These are phyloP conservation scores for Coleophora deauratella DNA, from an alignment of 2,888 invertebrate species.

Conservation along the genomic window DNA sequence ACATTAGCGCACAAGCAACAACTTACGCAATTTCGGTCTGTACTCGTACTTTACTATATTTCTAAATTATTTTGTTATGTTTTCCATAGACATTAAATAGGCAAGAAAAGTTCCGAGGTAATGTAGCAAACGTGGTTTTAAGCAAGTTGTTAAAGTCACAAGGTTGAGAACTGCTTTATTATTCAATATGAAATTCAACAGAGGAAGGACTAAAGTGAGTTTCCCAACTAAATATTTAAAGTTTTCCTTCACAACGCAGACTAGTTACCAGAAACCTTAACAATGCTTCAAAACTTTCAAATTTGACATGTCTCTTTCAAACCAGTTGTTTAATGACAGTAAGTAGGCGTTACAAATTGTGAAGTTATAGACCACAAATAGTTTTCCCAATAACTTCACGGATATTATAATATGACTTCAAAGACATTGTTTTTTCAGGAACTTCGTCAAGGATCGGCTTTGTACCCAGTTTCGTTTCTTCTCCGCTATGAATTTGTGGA, in stretches of 20 bases:
- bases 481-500: conserved; percentile 90
- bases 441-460: conserved; percentile 83
- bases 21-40: too few relatives aligned
- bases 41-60: too few relatives aligned
- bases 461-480: conserved; percentile 84
- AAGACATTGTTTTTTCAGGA: conserved; percentile 51
- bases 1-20: too few relatives aligned
- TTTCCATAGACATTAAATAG: background rate
- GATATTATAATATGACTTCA: too few relatives aligned
- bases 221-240: conserved; percentile 67
- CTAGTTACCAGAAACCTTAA: conserved; percentile 17
- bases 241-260: conserved; percentile 46
- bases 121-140: conserved; percentile 54
- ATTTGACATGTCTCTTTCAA: too few relatives aligned
- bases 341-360: too few relatives aligned
- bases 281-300: background rate
- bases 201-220: conserved; percentile 58
- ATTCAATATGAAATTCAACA: conserved; percentile 69
- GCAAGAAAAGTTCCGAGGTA: conserved; percentile 32
- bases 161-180: conserved; percentile 66
- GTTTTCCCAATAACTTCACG: too few relatives aligned
- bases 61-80: too few relatives aligned
- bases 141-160: conserved; percentile 62
- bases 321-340: too few relatives aligned
- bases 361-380: too few relatives aligned